phyloP scores from a whole-genome alignment of 2,797 vertebrate genomes.

The Anisognathus igniventris region DNA sequence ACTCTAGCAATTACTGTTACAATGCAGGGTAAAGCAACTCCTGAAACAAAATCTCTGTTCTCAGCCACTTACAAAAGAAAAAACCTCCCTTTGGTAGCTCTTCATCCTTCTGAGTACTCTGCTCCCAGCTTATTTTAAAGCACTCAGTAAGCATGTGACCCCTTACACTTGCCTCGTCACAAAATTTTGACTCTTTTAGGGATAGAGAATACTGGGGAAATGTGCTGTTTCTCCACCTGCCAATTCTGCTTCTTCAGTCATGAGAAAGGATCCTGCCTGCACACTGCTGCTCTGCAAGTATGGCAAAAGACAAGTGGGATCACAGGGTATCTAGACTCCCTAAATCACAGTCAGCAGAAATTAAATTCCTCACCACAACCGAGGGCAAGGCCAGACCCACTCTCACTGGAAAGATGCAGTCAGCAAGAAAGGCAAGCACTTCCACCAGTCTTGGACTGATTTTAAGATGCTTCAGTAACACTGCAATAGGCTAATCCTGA shows the following conservation, averaged over 20 bases:
- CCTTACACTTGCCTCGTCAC: background rate
- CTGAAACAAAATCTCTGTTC: conserved; percentile 3
- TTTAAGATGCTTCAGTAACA: background rate
- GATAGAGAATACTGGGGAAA: background rate
- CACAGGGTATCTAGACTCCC: background rate
- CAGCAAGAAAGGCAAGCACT: background rate
- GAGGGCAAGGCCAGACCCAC: background rate
- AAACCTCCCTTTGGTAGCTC: background rate
- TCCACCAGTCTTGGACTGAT: background rate
- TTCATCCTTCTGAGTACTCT: background rate
- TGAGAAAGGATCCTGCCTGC: background rate
- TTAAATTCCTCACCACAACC: background rate
- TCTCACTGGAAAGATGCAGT: background rate
- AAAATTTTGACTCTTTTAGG: background rate
- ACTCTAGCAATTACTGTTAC: conserved; percentile 4
- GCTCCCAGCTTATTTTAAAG: background rate
- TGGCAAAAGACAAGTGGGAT: background rate
- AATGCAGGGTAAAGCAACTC: background rate
- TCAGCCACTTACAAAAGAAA: background rate
- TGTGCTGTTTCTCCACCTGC: background rate
- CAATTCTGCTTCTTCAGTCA: background rate
- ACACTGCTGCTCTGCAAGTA: background rate
- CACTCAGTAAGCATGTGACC: background rate
- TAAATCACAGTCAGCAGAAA: background rate
- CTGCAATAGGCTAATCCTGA: background rate